Evolutionary conservation across 2,888 invertebrate species (phyloP).

Genomic region (Suillia variegata): DNA sequence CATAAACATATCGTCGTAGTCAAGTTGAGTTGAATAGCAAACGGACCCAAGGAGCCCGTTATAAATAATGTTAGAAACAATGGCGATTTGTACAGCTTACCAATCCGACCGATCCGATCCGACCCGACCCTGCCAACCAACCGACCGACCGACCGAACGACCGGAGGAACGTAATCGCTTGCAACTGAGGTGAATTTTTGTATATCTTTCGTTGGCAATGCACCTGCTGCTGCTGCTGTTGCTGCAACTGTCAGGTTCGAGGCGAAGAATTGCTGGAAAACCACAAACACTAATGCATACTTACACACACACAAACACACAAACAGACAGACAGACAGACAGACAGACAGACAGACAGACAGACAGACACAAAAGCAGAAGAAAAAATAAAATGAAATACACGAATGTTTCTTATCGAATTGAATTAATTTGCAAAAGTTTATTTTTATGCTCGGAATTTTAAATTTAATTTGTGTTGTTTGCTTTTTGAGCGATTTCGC

Average conservation of each 20-base stretch:
- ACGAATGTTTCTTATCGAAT: conserved; percentile 21
- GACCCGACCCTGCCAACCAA: no score
- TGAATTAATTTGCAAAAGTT: conserved; percentile 10
- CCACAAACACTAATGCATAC: not conserved
- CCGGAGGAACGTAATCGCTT: no score
- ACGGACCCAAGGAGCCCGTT: no score
- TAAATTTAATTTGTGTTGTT: not conserved
- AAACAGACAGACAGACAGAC: no score
- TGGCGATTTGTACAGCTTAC: conserved; percentile 5
- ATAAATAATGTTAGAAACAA: conserved; percentile 9
- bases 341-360: conserved; percentile 1
- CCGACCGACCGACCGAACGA: no score
- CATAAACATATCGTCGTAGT: no score
- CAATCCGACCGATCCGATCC: no score
- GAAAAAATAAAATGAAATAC: conserved; percentile 7
- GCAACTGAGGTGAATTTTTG: not conserved
- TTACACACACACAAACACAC: not conserved
- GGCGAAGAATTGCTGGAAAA: not conserved
- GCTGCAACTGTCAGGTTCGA: not conserved
- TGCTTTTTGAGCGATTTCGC: not conserved
- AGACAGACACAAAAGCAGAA: no score
- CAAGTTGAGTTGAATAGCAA: no score
- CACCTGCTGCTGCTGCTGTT: conserved; percentile 5
- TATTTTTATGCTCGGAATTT: no score
- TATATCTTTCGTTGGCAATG: not conserved